Evolutionary conservation across 2,797 vertebrate species (phyloP).

Genomic region (Crocidura indochinensis): DNA sequence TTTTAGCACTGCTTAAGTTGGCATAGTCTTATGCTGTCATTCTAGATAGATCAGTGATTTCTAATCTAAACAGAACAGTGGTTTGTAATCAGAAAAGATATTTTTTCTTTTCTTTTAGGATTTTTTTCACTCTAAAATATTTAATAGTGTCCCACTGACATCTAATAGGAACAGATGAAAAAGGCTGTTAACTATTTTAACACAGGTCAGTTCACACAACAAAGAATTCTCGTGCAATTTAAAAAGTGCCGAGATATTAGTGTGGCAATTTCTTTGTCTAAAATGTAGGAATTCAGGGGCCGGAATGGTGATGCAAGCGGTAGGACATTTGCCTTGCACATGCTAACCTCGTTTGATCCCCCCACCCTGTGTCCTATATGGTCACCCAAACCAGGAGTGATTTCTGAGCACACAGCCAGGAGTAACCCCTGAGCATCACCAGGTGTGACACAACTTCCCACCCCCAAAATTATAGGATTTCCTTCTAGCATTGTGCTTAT

Average conservation of each 20-base stretch:
- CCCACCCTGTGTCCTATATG: too few species aligned
- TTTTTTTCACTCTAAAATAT: too few species aligned
- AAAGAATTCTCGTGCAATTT: constrained; percentile 1
- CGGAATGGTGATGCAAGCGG: too few species aligned
- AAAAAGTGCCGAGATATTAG: not conserved
- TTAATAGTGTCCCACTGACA: not conserved
- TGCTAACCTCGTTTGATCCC: too few species aligned
- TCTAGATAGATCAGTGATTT: not conserved
- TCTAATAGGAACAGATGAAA: not conserved
- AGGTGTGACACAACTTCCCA: too few species aligned
- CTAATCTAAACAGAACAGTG: not conserved
- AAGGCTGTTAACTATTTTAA: constrained; percentile 4
- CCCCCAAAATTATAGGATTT: not conserved
- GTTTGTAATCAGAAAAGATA: not conserved
- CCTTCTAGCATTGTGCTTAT: not conserved
- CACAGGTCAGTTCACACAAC: not conserved
- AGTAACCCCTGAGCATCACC: too few species aligned
- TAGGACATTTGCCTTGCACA: too few species aligned
- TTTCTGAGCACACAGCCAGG: too few species aligned
- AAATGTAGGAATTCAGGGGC: not conserved
- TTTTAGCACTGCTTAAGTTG: constrained; percentile 59
- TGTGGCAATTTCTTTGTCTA: not conserved
- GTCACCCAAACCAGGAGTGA: too few species aligned
- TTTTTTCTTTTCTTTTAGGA: too few species aligned
- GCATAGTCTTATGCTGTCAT: not conserved